Evolutionary conservation across 2,888 invertebrate species (phyloP).

Genomic region (Eupsilia transversa): DNA sequence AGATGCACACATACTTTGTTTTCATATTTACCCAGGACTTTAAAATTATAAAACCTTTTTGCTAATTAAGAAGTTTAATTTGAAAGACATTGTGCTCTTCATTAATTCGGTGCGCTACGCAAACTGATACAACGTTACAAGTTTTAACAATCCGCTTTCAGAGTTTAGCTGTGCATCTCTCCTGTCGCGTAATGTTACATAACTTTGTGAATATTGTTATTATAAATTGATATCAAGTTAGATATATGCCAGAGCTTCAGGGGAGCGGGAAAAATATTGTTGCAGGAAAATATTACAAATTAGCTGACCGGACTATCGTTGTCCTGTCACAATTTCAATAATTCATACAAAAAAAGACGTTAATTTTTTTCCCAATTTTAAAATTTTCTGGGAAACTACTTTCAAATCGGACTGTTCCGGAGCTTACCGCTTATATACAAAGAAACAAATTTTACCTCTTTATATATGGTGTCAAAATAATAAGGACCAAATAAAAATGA

Average conservation of each 20-base stretch:
- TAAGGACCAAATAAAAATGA: no score
- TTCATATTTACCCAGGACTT: conserved; percentile 22
- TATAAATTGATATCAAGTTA: conserved; percentile 30
- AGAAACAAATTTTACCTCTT: no score
- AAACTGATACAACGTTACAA: conserved; percentile 46
- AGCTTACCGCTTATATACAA: no score
- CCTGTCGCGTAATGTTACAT: conserved; percentile 23
- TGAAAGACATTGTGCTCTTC: conserved; percentile 43
- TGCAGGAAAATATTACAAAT: neutral
- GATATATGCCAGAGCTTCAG: neutral
- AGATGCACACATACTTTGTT: conserved; percentile 18
- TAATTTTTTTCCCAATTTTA: no score
- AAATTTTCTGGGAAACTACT: no score
- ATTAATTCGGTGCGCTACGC: conserved; percentile 41
- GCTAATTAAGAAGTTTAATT: conserved; percentile 42
- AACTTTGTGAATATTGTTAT: conserved; percentile 36
- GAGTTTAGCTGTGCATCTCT: conserved; percentile 36
- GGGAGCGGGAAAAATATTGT: neutral
- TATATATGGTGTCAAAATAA: no score
- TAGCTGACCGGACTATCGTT: no score
- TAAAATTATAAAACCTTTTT: conserved; percentile 40
- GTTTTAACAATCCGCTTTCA: conserved; percentile 53
- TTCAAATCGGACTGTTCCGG: no score
- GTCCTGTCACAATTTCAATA: no score
- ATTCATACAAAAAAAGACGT: no score